Conservation (phyloP, 2,888 invertebrate species). For the Glyphotaelius pellucidus region DNA sequence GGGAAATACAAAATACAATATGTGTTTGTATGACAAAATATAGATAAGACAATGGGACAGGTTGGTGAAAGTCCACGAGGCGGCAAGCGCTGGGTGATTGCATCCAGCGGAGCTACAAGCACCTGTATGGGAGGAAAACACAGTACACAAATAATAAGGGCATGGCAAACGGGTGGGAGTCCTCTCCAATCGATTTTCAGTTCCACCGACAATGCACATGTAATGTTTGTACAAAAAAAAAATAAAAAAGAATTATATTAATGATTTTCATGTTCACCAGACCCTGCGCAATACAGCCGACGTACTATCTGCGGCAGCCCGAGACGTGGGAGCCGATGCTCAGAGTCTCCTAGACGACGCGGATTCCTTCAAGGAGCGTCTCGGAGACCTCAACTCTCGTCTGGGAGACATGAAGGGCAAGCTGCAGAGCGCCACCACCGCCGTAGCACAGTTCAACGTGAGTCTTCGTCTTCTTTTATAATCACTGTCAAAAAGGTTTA, state of each 20-base stretch:
- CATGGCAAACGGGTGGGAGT: too few relatives aligned
- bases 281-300: conserved; percentile 78
- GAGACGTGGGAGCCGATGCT: conserved; percentile 87
- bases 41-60: too few relatives aligned
- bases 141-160: too few relatives aligned
- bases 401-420: conserved; percentile 88
- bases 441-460: conserved; percentile 90
- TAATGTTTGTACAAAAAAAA: too few relatives aligned
- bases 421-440: conserved; percentile 90
- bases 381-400: conserved; percentile 85
- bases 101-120: too few relatives aligned
- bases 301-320: conserved; percentile 83
- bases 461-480: conserved; percentile 58
- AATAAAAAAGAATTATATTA: neutral
- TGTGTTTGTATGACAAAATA: too few relatives aligned
- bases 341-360: conserved; percentile 88
- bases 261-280: conserved; percentile 68
- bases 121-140: too few relatives aligned
- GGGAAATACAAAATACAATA: too few relatives aligned
- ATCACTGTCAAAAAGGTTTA: neutral
- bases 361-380: conserved; percentile 85
- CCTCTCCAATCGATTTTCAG: too few relatives aligned
- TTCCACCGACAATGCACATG: too few relatives aligned
- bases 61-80: too few relatives aligned
- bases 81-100: too few relatives aligned